Evolutionary conservation across 2,113 vertebrate species (phyloP), one percentile per base, ranked within the genome.

Genomic region (Hyla sarda): DNA sequence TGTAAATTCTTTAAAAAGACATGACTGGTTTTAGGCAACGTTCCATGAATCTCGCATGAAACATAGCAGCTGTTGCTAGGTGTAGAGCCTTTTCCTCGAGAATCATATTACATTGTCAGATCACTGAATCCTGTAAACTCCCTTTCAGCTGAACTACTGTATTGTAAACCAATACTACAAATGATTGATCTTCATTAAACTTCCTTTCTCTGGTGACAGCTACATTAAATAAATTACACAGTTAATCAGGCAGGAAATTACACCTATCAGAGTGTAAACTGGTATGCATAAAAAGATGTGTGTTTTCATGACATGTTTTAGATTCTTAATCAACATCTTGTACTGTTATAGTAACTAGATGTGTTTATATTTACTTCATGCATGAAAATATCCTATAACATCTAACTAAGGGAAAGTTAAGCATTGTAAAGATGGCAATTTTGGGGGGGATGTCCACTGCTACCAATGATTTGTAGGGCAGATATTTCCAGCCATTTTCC

Each of bases 21-120:
- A 52, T 79, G 58, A 85, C 48, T 83, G 48, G 52, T 84, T 73
- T 58, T 73, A 34, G 32, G 82, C 69, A 41, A 74, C 23, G 7
- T 16, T 85, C 60, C 50, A 56, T 30, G 60, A 67, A 14, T 32
- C 21, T 67, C n/a, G 25, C 65, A 65, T 28, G 9, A 60, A 58
- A n/a, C 71, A 32, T 54, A 79, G 60, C 84, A 85, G 84, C 84
- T 79, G 84, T 85, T 71, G 41, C 84, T 79, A 85, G 62, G 84
- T 85, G 75, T 69, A 50, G 76, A 85, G 71, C 60, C 84, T 67
- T 65, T n/a, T n/a, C 58, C 74, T 56, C 75, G 71, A 79, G 74
- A 85, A 69, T 85, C 60, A 85, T 45, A 79, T 54, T 85, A 34
- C 73, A 85, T 76, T 84, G 77, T 84, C 72, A 84, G 83, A 84